Evolutionary conservation across 2,888 invertebrate genomes (phyloP), one percentile per base, ranked within the genome.

Genomic region (Dolichopus griseipennis): DNA sequence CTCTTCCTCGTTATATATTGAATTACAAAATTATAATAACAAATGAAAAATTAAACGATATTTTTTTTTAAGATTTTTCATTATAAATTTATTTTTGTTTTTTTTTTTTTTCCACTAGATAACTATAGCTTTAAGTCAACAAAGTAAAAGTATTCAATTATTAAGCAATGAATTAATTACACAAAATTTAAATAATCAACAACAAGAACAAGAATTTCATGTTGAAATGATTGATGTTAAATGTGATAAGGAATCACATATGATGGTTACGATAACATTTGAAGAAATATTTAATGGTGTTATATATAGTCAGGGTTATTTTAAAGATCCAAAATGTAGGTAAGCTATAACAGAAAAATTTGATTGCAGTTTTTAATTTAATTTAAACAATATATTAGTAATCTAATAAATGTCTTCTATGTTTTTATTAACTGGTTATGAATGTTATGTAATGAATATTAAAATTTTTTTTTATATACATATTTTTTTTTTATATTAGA

Each of bases 271-370:
- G 1, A 83, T 90, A 0, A 86, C 88, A 65, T 90, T 89, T 75
- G 81, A 85, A 10, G 84, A 86, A 70, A 82, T 85, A 0, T 90
- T 86, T 73, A 85, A 87, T 73, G 90, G 90, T 18, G 83, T 89
- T 43, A 86, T 90, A 69, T 90, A 89, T 82, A 89, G 89, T 76
- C 89, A 90, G 76, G 89, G 89, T 18, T 84, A 85, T 73, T 84
- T 86, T 75, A 85, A 83, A 71, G 87, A 89, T 76, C 85, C 87
- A 18, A 85, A 85, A 73, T 90, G 90, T 85, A 85, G 86, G 88
- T 88, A 77, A 84, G 84, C 2, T 37, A 1, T 10, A 21, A 37
- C 81, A 64, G n/a, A 20, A 20, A 10, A 37, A 37, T 7, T 37
- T 37, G 3, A 37, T 7, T 37, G 8, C 8, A 10, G 1, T 12